A percentile compares a stretch with the other conserved stretches of the same genome.
These are phyloP conservation scores for Polylopha cassiicola DNA, from an alignment of 2,888 invertebrate species.

Conservation along the genomic window DNA sequence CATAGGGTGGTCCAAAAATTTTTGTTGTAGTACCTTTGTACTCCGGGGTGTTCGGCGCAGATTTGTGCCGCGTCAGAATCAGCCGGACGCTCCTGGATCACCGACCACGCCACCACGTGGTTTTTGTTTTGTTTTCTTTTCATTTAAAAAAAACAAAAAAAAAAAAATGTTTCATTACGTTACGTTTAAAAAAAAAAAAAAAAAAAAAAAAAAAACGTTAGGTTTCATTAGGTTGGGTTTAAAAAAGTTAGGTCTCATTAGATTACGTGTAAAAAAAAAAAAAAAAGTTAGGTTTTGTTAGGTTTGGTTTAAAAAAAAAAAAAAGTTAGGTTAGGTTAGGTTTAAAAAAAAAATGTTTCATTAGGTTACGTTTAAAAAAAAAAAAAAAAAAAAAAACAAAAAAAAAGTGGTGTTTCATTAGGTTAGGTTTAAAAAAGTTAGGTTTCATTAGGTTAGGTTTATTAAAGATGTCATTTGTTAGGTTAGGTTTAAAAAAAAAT, in stretches of 20 bases:
- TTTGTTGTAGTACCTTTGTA: too few relatives aligned
- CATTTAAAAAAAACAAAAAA: too few relatives aligned
- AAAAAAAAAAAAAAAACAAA: neutral
- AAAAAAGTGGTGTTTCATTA: conserved; percentile 6
- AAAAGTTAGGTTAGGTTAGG: conserved; percentile 5
- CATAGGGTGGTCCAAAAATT: too few relatives aligned
- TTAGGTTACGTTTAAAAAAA: conserved; percentile 7
- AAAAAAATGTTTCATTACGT: neutral
- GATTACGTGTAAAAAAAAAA: too few relatives aligned
- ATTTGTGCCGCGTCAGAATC: too few relatives aligned
- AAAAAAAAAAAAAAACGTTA: conserved; percentile 3
- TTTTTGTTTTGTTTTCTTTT: too few relatives aligned
- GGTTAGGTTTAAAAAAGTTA: conserved; percentile 21
- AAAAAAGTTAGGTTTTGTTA: conserved; percentile 24
- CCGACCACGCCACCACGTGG: too few relatives aligned
- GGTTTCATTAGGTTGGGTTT: conserved; percentile 25
- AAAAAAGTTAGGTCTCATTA: too few relatives aligned
- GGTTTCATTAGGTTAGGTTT: conserved; percentile 21
- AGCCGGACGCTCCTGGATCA: too few relatives aligned
- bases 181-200: neutral
- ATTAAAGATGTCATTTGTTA: conserved; percentile 26
- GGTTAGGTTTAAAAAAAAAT: conserved; percentile 27
- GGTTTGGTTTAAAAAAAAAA: conserved; percentile 5
- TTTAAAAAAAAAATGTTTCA: conserved; percentile 8
- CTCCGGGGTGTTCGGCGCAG: too few relatives aligned